Evolutionary conservation across 1,140 invertebrate genomes (phyloP).

Genomic region (Eciton burchellii): DNA sequence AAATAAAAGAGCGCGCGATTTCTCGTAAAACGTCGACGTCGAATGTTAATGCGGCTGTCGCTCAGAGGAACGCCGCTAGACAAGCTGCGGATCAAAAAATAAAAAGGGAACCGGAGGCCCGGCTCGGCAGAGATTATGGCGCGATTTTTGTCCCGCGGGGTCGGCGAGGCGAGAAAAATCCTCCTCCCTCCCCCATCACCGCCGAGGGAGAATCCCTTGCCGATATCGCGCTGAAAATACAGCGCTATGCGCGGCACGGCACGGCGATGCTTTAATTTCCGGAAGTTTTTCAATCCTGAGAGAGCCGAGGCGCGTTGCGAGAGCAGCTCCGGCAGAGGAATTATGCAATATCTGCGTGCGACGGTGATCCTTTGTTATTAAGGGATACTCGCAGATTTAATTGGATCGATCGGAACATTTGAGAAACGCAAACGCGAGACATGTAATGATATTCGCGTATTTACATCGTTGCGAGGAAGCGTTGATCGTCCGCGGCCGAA

Average conservation of each 20-base stretch:
- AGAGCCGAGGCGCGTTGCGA: not conserved
- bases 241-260: not conserved
- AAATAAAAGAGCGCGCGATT: conserved; percentile 32
- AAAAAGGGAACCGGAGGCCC: conserved; percentile 1
- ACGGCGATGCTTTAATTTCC: not conserved
- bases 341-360: not conserved
- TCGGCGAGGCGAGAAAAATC: not conserved
- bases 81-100: conserved; percentile 37
- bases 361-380: not conserved
- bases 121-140: conserved; percentile 23
- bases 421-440: not conserved
- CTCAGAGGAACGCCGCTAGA: conserved; percentile 28
- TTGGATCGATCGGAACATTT: not conserved
- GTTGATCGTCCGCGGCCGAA: not conserved
- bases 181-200: too few relatives aligned
- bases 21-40: conserved; percentile 49
- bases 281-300: not conserved
- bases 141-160: conserved; percentile 19
- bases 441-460: not conserved
- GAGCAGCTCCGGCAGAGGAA: not conserved
- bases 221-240: not conserved
- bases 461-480: not conserved
- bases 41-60: conserved; percentile 48
- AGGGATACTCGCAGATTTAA: not conserved
- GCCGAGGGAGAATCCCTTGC: not conserved